Evolutionary conservation across 2,888 invertebrate species (phyloP).

Genomic region (Calameuta idolon): DNA sequence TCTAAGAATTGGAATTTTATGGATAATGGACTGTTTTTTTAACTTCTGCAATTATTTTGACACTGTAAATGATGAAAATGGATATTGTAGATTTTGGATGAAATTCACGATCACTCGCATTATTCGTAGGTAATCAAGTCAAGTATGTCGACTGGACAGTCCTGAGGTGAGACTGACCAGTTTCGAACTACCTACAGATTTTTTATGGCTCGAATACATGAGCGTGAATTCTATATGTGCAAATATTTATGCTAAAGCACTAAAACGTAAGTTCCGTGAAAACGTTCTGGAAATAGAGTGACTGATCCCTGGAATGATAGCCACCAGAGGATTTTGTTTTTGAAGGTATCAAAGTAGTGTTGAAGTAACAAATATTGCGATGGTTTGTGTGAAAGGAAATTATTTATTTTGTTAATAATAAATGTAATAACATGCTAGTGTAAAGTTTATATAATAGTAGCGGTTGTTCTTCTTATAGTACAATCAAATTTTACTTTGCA

Average conservation of each 20-base stretch:
- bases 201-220: not conserved
- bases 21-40: not conserved
- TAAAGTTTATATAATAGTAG: not conserved
- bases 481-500: not conserved
- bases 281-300: not conserved
- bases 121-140: not conserved
- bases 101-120: not conserved
- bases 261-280: not conserved
- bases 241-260: not conserved
- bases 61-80: not conserved
- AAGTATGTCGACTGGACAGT: not conserved
- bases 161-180: not conserved
- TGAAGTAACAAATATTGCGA: not conserved
- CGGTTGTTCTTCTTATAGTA: not conserved
- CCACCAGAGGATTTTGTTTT: not conserved
- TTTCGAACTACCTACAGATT: not conserved
- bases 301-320: not conserved
- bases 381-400: not conserved
- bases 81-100: not conserved
- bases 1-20: not conserved
- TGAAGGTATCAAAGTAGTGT: not conserved
- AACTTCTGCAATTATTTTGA: no score
- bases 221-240: not conserved
- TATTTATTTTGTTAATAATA: not conserved
- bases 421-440: not conserved